Evolutionary conservation across 2,113 vertebrate genomes (phyloP).

Genomic region (Ptyas mucosa): DNA sequence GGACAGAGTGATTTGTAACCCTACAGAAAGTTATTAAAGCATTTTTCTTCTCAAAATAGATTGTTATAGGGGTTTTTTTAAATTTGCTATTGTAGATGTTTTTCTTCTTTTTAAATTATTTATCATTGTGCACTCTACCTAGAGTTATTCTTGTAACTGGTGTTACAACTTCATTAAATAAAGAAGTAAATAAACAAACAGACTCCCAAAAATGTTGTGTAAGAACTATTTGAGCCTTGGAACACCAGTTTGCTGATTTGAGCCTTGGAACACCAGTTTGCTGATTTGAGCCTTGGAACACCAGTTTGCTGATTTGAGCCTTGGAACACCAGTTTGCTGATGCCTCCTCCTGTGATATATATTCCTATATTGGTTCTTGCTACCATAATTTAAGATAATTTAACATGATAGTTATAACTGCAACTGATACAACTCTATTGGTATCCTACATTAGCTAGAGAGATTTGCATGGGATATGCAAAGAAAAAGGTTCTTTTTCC

Average conservation of each 20-base stretch:
- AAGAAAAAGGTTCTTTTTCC: background rate
- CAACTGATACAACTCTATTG: background rate
- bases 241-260: background rate
- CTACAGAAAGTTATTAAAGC: background rate
- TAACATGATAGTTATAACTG: background rate
- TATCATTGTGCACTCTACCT: background rate
- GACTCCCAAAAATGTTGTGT: background rate
- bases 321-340: background rate
- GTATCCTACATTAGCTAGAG: background rate
- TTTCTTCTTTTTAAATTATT: background rate
- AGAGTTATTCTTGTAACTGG: background rate
- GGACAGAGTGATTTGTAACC: background rate
- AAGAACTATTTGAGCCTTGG: background rate
- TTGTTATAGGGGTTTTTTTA: background rate
- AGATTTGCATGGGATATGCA: background rate
- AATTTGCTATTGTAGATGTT: background rate
- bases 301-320: too few species aligned
- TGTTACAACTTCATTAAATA: background rate
- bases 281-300: background rate
- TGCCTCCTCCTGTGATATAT: background rate
- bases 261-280: background rate
- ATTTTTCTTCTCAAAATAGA: background rate
- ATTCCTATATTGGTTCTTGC: background rate
- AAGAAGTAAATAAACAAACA: background rate
- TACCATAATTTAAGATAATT: background rate